Conservation (phyloP, 2,888 invertebrate genomes). For the Drosophila siamana region DNA sequence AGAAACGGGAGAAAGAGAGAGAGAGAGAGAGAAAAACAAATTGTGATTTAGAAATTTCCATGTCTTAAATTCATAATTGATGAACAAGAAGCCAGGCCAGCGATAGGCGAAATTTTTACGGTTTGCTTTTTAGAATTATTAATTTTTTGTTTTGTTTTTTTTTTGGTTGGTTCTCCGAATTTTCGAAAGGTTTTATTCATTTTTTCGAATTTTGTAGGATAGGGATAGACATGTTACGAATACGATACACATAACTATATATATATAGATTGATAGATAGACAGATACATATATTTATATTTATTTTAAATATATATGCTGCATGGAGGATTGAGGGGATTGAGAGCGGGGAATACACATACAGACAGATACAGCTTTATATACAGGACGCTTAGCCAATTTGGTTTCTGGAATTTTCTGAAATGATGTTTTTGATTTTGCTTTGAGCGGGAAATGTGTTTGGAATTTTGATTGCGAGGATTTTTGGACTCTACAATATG, state of each 20-base stretch:
- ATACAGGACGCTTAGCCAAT: slow-evolving; percentile 40
- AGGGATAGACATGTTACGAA: slow-evolving; percentile 59
- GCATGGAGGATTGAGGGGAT: not conserved
- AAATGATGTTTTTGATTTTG: slow-evolving; percentile 23
- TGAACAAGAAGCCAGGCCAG: slow-evolving; percentile 79
- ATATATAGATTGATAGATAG: slow-evolving; percentile 11
- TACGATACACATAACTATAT: slow-evolving; percentile 43
- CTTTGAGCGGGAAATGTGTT: slow-evolving; percentile 12
- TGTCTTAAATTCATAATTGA: slow-evolving; percentile 55
- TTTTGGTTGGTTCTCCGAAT: slow-evolving; percentile 40
- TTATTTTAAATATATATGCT: slow-evolving; percentile 14
- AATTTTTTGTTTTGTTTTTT: slow-evolving; percentile 13
- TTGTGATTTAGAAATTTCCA: slow-evolving; percentile 66
- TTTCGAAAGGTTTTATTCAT: slow-evolving; percentile 55
- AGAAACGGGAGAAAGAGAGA: slow-evolving; percentile 59
- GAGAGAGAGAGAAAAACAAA: slow-evolving; percentile 63
- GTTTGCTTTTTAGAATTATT: slow-evolving; percentile 35
- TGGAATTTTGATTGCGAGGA: slow-evolving; percentile 4
- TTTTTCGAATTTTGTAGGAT: slow-evolving; percentile 46
- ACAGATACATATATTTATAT: slow-evolving; percentile 19
- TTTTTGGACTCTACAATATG: slow-evolving; percentile 17
- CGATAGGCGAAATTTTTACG: slow-evolving; percentile 70
- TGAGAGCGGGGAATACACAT: slow-evolving; percentile 43
- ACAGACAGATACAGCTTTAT: slow-evolving; percentile 29
- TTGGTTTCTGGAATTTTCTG: slow-evolving; percentile 42